A percentile compares a stretch with the other conserved stretches of the same genome.
Evolutionary conservation across 1,140 invertebrate species (phyloP).

Genomic region (Lasioglossum albipes): DNA sequence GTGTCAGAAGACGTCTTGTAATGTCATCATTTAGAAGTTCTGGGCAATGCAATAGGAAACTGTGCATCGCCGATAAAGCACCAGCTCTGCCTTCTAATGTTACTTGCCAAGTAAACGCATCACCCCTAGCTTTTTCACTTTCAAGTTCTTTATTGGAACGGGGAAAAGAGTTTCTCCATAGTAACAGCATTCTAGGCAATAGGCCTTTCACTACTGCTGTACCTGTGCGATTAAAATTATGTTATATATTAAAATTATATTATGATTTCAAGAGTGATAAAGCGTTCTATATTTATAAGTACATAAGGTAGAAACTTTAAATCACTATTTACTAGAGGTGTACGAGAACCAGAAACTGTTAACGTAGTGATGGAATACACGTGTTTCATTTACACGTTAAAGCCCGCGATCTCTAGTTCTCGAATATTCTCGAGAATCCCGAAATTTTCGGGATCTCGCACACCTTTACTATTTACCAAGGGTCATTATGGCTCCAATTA

Average conservation of each 20-base stretch:
- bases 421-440: no score
- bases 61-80: conserved; percentile 96
- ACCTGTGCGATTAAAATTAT: conserved; percentile 79
- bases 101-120: conserved; percentile 99
- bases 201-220: conserved; percentile 93
- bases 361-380: no score
- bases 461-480: conserved; percentile 83
- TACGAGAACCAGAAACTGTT: no score
- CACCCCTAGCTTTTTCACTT: conserved; percentile 97
- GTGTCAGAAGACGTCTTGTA: conserved; percentile 90
- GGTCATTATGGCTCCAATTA: conserved; percentile 98
- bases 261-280: neutral
- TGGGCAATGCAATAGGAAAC: conserved; percentile 94
- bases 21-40: conserved; percentile 96
- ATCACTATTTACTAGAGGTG: conserved; percentile 86
- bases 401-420: no score
- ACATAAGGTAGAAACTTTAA: conserved; percentile 29
- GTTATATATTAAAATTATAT: no score
- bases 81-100: conserved; percentile 97
- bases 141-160: conserved; percentile 97
- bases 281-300: neutral
- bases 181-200: conserved; percentile 93
- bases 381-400: no score
- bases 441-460: no score
- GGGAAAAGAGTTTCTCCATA: conserved; percentile 99